Conservation (phyloP, 2,113 vertebrate genomes). For the Hippocampus zosterae region DNA sequence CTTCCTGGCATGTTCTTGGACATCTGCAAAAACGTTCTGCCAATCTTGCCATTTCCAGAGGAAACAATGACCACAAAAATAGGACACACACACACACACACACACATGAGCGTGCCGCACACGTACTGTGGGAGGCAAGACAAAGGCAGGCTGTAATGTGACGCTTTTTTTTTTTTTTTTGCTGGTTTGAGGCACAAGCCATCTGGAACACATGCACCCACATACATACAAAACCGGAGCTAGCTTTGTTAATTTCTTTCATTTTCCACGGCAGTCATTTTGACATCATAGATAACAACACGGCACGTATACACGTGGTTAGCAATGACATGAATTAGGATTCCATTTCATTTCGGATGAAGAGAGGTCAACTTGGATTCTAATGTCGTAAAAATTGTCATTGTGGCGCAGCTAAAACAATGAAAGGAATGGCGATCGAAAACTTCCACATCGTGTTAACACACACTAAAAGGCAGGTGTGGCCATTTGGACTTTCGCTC, state of each 20-base stretch:
- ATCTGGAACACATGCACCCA: conserved; percentile 48
- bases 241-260: neutral
- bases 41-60: too few relatives aligned
- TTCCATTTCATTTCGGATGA: neutral
- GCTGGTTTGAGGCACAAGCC: conserved; percentile 35
- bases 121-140: conserved; percentile 47
- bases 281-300: neutral
- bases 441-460: conserved; percentile 7
- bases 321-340: neutral
- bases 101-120: neutral
- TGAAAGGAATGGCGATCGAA: neutral
- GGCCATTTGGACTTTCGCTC: conserved; percentile 6
- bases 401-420: neutral
- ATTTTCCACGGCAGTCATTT: neutral
- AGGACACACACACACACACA: conserved; percentile 32
- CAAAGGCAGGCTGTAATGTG: conserved; percentile 61
- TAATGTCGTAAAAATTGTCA: neutral
- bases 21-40: neutral
- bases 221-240: conserved; percentile 8
- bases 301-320: neutral
- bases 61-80: conserved; percentile 38
- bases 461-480: conserved; percentile 15
- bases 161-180: conserved; percentile 32
- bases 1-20: neutral
- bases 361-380: neutral